A percentile compares a stretch with the other conserved stretches of the same genome.
These are phyloP conservation scores for Mesocricetus auratus DNA, from an alignment of 2,113 vertebrate genomes.

Conservation along the genomic window DNA sequence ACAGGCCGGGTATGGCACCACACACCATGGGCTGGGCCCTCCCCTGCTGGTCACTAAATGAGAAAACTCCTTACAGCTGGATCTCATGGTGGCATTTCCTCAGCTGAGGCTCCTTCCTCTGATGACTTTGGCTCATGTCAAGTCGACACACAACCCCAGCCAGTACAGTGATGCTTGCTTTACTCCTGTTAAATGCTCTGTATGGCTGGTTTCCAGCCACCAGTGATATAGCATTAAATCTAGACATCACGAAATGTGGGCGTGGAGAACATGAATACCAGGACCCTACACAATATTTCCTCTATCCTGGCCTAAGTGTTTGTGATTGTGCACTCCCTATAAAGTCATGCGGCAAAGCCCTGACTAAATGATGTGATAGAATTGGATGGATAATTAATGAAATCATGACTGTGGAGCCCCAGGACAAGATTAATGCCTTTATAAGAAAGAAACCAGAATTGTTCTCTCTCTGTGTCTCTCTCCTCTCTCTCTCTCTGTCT, in stretches of 20 bases:
- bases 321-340: no score
- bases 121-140: no score
- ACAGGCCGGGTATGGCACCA: no score
- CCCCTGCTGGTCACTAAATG: no score
- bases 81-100: no score
- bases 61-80: no score
- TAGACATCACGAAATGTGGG: not conserved
- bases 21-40: no score
- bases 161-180: not conserved
- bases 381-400: not conserved
- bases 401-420: not conserved
- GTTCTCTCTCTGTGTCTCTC: not conserved
- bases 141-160: no score
- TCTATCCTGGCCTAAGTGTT: not conserved
- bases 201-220: not conserved
- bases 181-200: not conserved
- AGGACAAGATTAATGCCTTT: not conserved
- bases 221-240: not conserved
- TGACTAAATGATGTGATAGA: not conserved
- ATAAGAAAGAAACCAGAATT: constrained; percentile 3
- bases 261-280: not conserved
- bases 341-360: not conserved
- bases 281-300: not conserved
- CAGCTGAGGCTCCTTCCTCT: no score
- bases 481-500: no score